phyloP scores from a whole-genome alignment of 2,888 invertebrate species.

The Drosophila longiperda region DNA sequence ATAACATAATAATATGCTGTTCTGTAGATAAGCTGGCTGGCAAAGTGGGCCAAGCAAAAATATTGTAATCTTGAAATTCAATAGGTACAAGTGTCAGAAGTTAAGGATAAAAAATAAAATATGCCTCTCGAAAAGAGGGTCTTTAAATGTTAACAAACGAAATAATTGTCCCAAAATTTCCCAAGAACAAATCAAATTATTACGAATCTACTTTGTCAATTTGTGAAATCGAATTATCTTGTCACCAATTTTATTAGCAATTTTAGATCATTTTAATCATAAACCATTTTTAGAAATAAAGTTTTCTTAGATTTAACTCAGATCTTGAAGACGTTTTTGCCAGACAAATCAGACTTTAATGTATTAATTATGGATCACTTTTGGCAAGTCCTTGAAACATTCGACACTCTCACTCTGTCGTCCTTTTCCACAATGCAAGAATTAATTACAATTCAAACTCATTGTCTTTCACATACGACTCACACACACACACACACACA shows the following conservation, averaged over 20 bases:
- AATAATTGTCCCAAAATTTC: background rate
- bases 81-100: background rate
- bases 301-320: background rate
- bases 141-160: background rate
- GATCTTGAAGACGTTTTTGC: background rate
- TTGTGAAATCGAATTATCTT: background rate
- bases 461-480: conserved; percentile 52
- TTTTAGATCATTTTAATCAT: background rate
- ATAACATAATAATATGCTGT: conserved; percentile 32
- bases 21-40: background rate
- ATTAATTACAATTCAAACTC: conserved; percentile 74
- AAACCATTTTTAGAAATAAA: background rate
- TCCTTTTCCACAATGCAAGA: conserved; percentile 21
- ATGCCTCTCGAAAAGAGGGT: background rate
- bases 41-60: conserved; percentile 18
- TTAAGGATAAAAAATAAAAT: background rate
- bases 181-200: background rate
- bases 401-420: background rate
- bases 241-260: background rate
- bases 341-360: background rate
- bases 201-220: background rate
- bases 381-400: background rate
- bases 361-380: conserved; percentile 17
- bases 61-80: background rate
- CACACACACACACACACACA: conserved; percentile 13